Conservation (phyloP, 2,113 vertebrate genomes). For the Panurus biarmicus region DNA sequence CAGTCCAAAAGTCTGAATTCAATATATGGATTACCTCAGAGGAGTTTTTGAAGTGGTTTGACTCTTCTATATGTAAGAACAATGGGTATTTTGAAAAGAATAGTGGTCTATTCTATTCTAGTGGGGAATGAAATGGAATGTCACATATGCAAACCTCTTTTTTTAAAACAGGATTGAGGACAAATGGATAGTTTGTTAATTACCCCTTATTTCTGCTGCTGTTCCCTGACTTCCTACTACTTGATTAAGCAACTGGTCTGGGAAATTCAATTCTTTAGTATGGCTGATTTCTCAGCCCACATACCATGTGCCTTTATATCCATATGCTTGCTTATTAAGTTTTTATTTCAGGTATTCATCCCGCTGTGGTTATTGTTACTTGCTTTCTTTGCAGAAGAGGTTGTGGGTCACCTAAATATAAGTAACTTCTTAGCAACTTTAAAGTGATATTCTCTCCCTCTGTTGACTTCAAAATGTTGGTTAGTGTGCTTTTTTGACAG, state of each 20-base stretch:
- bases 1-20: neutral
- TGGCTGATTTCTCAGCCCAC: neutral
- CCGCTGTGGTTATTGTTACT: neutral
- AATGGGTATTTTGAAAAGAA: neutral
- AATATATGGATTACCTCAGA: neutral
- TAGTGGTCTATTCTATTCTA: too few relatives aligned
- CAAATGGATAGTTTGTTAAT: neutral
- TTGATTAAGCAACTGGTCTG: neutral
- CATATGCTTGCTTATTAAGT: neutral
- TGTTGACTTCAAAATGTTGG: neutral
- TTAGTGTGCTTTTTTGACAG: neutral
- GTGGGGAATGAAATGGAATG: neutral
- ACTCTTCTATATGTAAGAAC: neutral
- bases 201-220: neutral
- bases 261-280: neutral
- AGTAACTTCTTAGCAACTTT: neutral
- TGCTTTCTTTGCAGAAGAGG: neutral
- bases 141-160: neutral
- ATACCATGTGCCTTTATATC: accelerated
- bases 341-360: neutral
- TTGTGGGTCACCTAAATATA: neutral
- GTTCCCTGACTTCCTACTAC: neutral
- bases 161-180: neutral
- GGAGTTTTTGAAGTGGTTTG: neutral
- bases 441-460: neutral